Percentiles rank a stretch among this genome's conserved stretches.
Evolutionary conservation across 1,140 invertebrate genomes (phyloP).

Genomic region (Aphidius ervi): DNA sequence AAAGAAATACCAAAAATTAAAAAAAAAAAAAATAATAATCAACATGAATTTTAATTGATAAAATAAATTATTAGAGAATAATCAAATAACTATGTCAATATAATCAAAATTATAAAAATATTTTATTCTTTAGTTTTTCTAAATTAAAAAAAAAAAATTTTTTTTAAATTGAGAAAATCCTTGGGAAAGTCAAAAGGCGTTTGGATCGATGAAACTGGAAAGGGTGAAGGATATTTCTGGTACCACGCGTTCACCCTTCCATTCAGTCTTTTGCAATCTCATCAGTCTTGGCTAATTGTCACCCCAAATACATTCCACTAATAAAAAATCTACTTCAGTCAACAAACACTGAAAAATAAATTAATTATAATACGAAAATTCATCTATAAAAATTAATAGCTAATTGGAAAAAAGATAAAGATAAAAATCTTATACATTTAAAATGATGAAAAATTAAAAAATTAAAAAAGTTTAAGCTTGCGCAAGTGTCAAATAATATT

Average conservation of each 20-base stretch:
- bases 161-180: background rate
- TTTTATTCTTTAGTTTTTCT: no score
- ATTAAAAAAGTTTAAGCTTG: slow-evolving; percentile 17
- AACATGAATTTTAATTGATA: no score
- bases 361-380: background rate
- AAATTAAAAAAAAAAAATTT: background rate
- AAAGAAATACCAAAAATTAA: background rate
- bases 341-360: background rate
- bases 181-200: background rate
- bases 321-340: no score
- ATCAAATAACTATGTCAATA: background rate
- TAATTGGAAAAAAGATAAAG: background rate
- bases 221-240: slow-evolving; percentile 13
- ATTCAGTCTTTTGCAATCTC: no score
- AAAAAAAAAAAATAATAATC: no score
- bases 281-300: no score
- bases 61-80: background rate
- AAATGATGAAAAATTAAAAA: background rate
- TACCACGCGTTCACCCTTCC: background rate
- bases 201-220: slow-evolving; percentile 8
- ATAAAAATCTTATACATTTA: background rate
- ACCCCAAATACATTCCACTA: no score
- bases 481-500: slow-evolving; percentile 12
- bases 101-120: background rate
- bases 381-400: background rate